These are phyloP conservation scores for Suricata suricatta DNA, from an alignment of 2,113 vertebrate species.

Conservation along the genomic window DNA sequence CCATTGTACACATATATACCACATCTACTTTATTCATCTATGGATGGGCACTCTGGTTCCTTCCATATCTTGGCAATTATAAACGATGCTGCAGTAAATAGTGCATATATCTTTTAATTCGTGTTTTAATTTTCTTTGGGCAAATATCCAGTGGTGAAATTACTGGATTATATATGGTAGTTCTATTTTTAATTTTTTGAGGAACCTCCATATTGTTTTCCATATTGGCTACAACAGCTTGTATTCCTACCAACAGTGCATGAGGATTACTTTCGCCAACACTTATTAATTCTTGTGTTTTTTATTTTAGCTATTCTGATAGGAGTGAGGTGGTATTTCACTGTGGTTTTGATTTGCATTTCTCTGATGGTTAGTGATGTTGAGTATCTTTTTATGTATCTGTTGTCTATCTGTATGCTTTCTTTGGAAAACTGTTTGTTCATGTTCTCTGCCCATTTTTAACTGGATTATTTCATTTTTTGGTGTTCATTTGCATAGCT, in stretches of 20 bases:
- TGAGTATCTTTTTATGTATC: background rate
- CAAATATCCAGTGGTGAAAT: background rate
- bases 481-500: background rate
- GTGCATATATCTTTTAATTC: background rate
- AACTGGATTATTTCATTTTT: background rate
- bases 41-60: background rate
- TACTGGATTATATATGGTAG: background rate
- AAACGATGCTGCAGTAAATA: background rate
- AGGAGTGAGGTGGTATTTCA: background rate
- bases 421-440: background rate
- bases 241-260: background rate
- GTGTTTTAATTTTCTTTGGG: background rate
- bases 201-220: background rate
- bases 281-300: background rate
- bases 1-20: background rate
- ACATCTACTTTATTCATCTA: background rate
- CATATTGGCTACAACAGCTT: background rate
- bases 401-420: background rate
- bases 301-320: background rate
- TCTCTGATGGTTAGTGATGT: background rate
- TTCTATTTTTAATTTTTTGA: background rate
- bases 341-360: background rate
- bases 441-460: background rate
- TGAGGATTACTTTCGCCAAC: background rate
- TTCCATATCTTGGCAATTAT: background rate